Conservation (phyloP, 2,888 invertebrate species). For the Tetragonula carbonaria region DNA sequence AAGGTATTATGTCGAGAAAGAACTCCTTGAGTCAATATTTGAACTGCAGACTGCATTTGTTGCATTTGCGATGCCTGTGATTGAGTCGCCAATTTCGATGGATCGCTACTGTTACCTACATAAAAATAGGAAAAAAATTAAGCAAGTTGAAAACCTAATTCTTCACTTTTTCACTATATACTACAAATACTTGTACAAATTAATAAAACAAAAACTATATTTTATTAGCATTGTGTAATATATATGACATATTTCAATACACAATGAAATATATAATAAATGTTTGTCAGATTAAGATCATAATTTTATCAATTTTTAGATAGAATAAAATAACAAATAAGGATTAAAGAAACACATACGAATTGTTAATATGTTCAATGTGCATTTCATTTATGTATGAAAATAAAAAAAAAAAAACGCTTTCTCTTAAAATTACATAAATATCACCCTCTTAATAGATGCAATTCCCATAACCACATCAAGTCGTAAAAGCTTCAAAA, state of each 20-base stretch:
- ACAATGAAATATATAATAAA: conserved; percentile 8
- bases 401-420: background rate
- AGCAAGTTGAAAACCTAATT: background rate
- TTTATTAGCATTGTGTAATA: background rate
- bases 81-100: conserved; percentile 79
- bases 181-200: background rate
- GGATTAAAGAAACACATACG: background rate
- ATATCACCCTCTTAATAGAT: conserved; percentile 1
- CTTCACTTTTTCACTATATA: background rate
- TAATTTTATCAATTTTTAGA: background rate
- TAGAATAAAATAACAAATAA: conserved; percentile 1
- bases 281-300: background rate
- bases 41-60: conserved; percentile 80
- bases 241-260: background rate
- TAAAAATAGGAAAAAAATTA: conserved; percentile 44
- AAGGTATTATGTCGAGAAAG: conserved; percentile 78
- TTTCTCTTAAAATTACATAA: background rate
- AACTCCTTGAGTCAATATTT: conserved; percentile 79
- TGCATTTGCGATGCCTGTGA: conserved; percentile 79
- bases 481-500: conserved; percentile 15
- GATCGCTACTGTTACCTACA: conserved; percentile 77
- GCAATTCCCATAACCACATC: conserved; percentile 8
- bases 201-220: background rate
- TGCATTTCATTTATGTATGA: conserved; percentile 3
- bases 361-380: background rate